A percentile compares a stretch with the other conserved stretches of the same genome.
These are phyloP conservation scores for Megamerina dolium DNA, from an alignment of 2,888 invertebrate genomes.

Conservation along the genomic window DNA sequence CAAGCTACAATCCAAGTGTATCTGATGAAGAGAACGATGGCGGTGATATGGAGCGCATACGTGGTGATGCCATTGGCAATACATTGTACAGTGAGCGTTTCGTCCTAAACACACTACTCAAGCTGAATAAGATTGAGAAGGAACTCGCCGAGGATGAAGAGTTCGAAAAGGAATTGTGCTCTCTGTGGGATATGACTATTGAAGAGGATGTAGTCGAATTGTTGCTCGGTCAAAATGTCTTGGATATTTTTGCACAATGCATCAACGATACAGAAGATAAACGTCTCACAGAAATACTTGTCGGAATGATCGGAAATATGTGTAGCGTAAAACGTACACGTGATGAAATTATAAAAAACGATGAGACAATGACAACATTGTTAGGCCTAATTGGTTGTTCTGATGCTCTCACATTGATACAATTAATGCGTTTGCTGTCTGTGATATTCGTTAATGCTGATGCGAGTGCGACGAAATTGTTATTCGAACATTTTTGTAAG, in stretches of 20 bases:
- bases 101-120: slow-evolving; percentile 63
- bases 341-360: slow-evolving; percentile 53
- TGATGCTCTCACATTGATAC: slow-evolving; percentile 67
- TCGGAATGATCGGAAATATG: slow-evolving; percentile 82
- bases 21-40: not conserved
- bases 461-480: slow-evolving; percentile 47
- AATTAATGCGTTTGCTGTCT: slow-evolving; percentile 64
- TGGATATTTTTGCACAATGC: slow-evolving; percentile 53
- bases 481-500: slow-evolving; percentile 52
- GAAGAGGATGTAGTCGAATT: slow-evolving; percentile 70
- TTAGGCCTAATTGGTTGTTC: slow-evolving; percentile 56
- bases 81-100: slow-evolving; percentile 74
- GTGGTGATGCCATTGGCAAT: slow-evolving; percentile 72
- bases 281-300: slow-evolving; percentile 69
- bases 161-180: slow-evolving; percentile 68
- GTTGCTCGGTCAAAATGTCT: slow-evolving; percentile 61
- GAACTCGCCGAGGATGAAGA: slow-evolving; percentile 53
- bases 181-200: slow-evolving; percentile 80
- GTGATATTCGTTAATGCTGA: slow-evolving; percentile 53
- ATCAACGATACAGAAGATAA: slow-evolving; percentile 58
- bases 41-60: slow-evolving; percentile 6
- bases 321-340: slow-evolving; percentile 62
- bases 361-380: slow-evolving; percentile 55
- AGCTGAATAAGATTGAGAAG: slow-evolving; percentile 56
- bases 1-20: not conserved